Evolutionary conservation across 2,888 invertebrate species (phyloP).

Genomic region (Melitaea athalia): DNA sequence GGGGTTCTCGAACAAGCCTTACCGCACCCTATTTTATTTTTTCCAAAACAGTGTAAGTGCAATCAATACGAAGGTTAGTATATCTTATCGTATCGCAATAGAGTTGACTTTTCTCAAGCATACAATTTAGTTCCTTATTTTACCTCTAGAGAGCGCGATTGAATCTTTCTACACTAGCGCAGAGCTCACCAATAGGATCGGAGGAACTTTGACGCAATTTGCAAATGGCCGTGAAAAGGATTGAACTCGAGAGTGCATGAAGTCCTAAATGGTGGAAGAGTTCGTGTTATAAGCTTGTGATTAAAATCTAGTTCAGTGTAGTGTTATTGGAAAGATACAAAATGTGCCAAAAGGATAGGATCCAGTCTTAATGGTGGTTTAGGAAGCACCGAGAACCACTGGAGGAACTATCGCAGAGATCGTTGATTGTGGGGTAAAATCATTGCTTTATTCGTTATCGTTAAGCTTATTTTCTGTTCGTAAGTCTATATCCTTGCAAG

Average conservation of each 20-base stretch:
- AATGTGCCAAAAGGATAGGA: constrained; percentile 82
- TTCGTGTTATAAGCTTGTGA: constrained; percentile 74
- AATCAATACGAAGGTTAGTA: constrained; percentile 27
- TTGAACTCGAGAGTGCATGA: constrained; percentile 77
- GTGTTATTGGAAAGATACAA: constrained; percentile 73
- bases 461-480: constrained; percentile 46
- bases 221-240: constrained; percentile 83
- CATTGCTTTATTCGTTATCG: constrained; percentile 54
- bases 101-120: constrained; percentile 46
- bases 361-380: constrained; percentile 79
- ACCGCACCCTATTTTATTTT: constrained; percentile 74
- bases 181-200: constrained; percentile 73
- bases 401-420: constrained; percentile 74
- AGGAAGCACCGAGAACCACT: constrained; percentile 71
- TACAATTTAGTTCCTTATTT: constrained; percentile 48
- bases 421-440: constrained; percentile 80
- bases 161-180: constrained; percentile 65
- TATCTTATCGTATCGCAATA: constrained; percentile 23
- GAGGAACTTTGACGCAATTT: constrained; percentile 82
- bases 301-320: constrained; percentile 69
- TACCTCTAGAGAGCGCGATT: constrained; percentile 58
- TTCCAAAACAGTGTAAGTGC: constrained; percentile 53
- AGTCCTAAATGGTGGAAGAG: constrained; percentile 75
- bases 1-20: constrained; percentile 74
- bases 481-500: constrained; percentile 42